Conservation (phyloP, 2,797 vertebrate genomes). For the Amphiprion clarkii region DNA sequence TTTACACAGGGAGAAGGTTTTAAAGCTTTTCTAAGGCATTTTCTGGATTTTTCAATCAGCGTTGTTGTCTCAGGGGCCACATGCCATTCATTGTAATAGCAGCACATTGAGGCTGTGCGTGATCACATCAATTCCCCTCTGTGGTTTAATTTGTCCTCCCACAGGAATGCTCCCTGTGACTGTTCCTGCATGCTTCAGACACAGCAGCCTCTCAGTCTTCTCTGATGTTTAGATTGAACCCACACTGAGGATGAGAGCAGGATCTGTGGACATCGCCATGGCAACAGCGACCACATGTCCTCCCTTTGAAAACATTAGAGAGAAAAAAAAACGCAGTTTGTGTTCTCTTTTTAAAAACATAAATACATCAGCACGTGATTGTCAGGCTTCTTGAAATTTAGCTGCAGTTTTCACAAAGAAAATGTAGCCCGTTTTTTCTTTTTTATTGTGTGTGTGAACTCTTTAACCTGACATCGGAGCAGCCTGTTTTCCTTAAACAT, state of each 20-base stretch:
- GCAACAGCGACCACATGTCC: slow-evolving; percentile 49
- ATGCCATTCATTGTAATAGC: slow-evolving; percentile 15
- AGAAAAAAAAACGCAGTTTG: slow-evolving; percentile 11
- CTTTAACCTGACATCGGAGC: slow-evolving; percentile 25
- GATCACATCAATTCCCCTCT: slow-evolving; percentile 29
- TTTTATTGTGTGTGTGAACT: slow-evolving; percentile 8
- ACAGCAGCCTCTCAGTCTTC: neutral
- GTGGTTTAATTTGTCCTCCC: slow-evolving; percentile 51
- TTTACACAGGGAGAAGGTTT: neutral
- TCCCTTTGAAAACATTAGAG: slow-evolving; percentile 20
- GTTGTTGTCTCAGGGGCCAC: slow-evolving; percentile 35
- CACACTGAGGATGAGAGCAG: slow-evolving; percentile 27
- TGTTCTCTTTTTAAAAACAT: slow-evolving; percentile 16
- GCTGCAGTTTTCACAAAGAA: neutral
- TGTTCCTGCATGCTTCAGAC: slow-evolving; percentile 27
- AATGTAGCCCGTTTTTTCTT: neutral
- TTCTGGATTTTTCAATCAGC: slow-evolving; percentile 37
- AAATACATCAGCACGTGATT: neutral
- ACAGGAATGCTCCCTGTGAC: slow-evolving; percentile 41
- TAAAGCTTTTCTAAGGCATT: slow-evolving; percentile 10
- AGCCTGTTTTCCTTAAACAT: slow-evolving; percentile 43
- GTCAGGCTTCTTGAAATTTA: slow-evolving; percentile 12
- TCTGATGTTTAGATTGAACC: slow-evolving; percentile 44
- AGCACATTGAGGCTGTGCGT: slow-evolving; percentile 15
- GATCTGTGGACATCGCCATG: slow-evolving; percentile 56